Conservation (phyloP, 2,888 invertebrate genomes). For the Steinernema carpocapsae region DNA sequence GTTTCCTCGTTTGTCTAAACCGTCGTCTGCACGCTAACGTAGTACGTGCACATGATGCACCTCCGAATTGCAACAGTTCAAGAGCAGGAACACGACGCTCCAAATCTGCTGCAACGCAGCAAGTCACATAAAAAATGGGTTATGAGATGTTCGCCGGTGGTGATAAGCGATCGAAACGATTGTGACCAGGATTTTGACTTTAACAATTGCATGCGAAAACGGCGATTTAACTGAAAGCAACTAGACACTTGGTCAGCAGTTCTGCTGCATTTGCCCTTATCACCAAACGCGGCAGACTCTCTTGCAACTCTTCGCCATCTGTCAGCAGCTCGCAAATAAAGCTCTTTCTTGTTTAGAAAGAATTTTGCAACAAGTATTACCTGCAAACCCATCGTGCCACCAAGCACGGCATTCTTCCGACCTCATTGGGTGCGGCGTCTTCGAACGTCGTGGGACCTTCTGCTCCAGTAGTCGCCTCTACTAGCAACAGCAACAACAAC, state of each 20-base stretch:
- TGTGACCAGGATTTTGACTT: no score
- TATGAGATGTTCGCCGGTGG: no score
- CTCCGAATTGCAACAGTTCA: neutral
- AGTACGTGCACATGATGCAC: neutral
- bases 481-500: constrained; percentile 23
- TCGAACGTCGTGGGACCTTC: constrained; percentile 24
- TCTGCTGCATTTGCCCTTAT: neutral
- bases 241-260: neutral
- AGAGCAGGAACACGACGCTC: neutral
- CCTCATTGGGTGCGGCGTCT: constrained; percentile 22
- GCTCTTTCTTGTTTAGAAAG: constrained; percentile 74
- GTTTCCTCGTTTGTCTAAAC: no score
- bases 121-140: no score
- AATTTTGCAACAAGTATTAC: constrained; percentile 98
- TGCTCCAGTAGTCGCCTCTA: constrained; percentile 7
- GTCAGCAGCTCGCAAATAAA: neutral
- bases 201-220: no score
- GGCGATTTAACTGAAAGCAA: no score
- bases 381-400: constrained; percentile 96
- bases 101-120: no score
- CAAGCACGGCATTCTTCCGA: constrained; percentile 82
- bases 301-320: no score
- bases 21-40: no score
- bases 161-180: neutral
- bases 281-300: neutral